Evolutionary conservation across 35 echinoderm and acorn worm genomes (phyloP).

Genomic region (Heliocidaris erythrogramma): DNA sequence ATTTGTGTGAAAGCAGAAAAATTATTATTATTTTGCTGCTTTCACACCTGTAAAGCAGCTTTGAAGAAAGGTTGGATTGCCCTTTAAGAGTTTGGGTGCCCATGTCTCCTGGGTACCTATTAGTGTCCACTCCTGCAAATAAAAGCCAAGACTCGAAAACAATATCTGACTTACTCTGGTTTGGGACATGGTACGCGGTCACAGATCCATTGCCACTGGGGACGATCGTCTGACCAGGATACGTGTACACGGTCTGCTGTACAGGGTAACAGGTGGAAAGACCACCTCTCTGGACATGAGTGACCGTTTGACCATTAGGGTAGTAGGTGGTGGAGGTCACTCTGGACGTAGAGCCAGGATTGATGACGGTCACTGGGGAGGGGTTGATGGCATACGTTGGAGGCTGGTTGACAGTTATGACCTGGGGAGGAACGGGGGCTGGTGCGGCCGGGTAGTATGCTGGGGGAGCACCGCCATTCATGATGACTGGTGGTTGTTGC

Average conservation of each 20-base stretch:
- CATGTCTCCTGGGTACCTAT: too few relatives aligned
- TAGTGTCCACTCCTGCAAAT: too few relatives aligned
- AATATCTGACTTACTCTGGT: background rate
- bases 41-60: too few relatives aligned
- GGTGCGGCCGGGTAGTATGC: background rate
- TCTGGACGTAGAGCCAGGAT: background rate
- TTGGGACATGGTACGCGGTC: background rate
- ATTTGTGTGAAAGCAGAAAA: too few relatives aligned
- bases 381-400: background rate
- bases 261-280: conserved; percentile 5
- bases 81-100: too few relatives aligned
- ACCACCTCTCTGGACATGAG: background rate
- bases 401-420: background rate
- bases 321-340: conserved; percentile 23
- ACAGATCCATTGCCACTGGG: background rate
- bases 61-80: too few relatives aligned
- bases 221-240: conserved; percentile 36
- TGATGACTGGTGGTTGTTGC: background rate
- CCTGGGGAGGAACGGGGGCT: background rate
- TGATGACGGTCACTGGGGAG: background rate
- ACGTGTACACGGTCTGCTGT: conserved; percentile 33
- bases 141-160: too few relatives aligned
- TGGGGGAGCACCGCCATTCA: background rate
- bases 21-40: too few relatives aligned
- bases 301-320: background rate